Conservation (phyloP, 92 coral and sea anemone genomes). For the Bergia sp. region DNA sequence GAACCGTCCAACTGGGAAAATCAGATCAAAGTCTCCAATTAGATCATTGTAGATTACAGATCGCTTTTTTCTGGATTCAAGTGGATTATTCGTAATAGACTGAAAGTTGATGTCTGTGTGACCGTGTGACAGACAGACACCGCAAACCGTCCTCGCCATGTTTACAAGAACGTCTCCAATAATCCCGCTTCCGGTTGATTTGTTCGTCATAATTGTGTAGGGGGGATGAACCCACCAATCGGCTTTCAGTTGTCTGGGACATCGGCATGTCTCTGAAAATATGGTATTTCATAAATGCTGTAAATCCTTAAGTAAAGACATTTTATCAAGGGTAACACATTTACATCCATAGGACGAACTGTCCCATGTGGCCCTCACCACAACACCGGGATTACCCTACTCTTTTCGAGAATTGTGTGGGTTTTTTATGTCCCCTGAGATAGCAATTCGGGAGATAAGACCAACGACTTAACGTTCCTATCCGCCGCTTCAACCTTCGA, state of each 20-base stretch:
- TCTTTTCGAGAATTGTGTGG: too few species aligned
- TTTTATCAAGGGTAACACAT: too few species aligned
- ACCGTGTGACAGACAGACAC: slow-evolving; percentile 49
- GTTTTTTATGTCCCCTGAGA: too few species aligned
- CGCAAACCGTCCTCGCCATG: slow-evolving; percentile 54
- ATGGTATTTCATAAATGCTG: background rate
- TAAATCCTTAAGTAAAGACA: background rate
- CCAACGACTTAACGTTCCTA: too few species aligned
- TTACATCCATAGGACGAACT: too few species aligned
- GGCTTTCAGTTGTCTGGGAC: slow-evolving; percentile 61
- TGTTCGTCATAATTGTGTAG: slow-evolving; percentile 42
- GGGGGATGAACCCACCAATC: slow-evolving; percentile 68
- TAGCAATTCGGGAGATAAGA: too few species aligned
- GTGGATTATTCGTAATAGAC: background rate
- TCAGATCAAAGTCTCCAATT: background rate
- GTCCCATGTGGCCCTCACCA: too few species aligned
- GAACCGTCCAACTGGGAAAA: slow-evolving; percentile 20
- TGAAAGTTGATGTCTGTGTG: slow-evolving; percentile 28
- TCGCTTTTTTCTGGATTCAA: background rate
- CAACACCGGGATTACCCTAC: too few species aligned
- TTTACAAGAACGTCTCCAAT: slow-evolving; percentile 51
- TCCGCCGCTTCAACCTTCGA: too few species aligned
- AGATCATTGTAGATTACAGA: background rate
- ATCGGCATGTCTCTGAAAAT: slow-evolving; percentile 72
- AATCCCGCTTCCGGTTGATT: slow-evolving; percentile 47